Percentiles rank a stretch among this genome's conserved stretches.
phyloP scores from a whole-genome alignment of 2,113 vertebrate genomes.

The Oncorhynchus mykiss region DNA sequence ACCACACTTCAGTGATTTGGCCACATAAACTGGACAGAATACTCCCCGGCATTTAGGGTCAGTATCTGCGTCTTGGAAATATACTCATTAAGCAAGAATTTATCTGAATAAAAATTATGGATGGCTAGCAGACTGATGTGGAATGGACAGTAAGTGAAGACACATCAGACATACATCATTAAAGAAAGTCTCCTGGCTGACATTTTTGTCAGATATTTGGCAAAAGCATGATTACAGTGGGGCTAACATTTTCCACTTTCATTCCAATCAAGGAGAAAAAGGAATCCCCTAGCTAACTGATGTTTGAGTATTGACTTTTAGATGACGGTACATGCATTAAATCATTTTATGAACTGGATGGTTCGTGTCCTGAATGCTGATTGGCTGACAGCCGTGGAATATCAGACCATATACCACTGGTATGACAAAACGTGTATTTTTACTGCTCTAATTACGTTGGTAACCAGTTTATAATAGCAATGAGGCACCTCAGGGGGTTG shows the following conservation, averaged over 20 bases:
- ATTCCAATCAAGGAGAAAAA: background rate
- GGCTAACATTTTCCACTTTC: background rate
- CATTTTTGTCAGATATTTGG: conserved; percentile 13
- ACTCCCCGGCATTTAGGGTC: conserved; percentile 47
- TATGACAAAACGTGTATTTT: too few species aligned
- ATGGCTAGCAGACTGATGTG: conserved; percentile 7
- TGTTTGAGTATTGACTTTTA: background rate
- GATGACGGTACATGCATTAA: background rate
- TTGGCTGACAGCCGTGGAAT: too few species aligned
- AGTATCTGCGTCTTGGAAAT: conserved; percentile 41
- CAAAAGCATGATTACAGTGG: background rate
- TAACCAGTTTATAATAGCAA: too few species aligned
- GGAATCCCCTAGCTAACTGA: background rate
- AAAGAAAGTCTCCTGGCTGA: background rate
- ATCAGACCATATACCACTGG: too few species aligned
- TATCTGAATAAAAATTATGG: conserved; percentile 31
- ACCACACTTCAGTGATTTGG: conserved; percentile 41
- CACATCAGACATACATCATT: background rate
- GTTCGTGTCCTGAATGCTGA: too few species aligned
- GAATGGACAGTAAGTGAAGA: conserved; percentile 4
- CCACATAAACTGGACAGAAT: conserved; percentile 41
- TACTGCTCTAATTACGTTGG: too few species aligned
- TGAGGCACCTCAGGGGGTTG: too few species aligned
- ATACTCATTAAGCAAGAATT: conserved; percentile 37
- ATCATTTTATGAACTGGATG: background rate